phyloP scores from a whole-genome alignment of 2,888 invertebrate genomes.

The Rutpela maculata region DNA sequence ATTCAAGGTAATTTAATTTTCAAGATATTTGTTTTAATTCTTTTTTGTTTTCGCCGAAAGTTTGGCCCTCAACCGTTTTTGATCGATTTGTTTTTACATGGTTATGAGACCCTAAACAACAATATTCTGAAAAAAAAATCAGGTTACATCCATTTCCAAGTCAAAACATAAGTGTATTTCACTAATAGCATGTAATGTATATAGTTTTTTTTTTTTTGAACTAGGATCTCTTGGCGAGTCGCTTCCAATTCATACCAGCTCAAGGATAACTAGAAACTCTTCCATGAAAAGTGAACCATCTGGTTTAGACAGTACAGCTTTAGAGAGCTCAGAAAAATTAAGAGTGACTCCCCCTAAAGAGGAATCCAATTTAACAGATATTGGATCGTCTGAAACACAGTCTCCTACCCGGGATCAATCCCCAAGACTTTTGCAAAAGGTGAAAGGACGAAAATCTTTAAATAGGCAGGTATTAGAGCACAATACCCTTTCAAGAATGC shows the following conservation, averaged over 20 bases:
- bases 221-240: conserved; percentile 56
- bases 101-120: no score
- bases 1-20: no score
- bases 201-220: conserved; percentile 29
- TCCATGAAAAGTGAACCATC: background rate
- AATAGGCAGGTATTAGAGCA: conserved; percentile 63
- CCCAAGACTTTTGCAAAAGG: conserved; percentile 44
- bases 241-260: conserved; percentile 62
- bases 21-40: no score
- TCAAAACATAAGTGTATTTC: no score
- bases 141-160: no score
- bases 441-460: conserved; percentile 60
- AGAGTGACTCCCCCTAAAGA: background rate
- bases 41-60: no score
- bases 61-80: no score
- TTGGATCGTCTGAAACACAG: background rate
- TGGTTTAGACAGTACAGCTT: background rate
- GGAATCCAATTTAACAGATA: background rate
- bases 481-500: conserved; percentile 57
- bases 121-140: no score
- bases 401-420: conserved; percentile 21
- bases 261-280: conserved; percentile 56
- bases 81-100: no score
- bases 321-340: background rate
- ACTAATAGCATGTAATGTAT: no score